These are phyloP conservation scores for Dynastes tityus DNA, from an alignment of 2,888 invertebrate genomes.

Conservation along the genomic window DNA sequence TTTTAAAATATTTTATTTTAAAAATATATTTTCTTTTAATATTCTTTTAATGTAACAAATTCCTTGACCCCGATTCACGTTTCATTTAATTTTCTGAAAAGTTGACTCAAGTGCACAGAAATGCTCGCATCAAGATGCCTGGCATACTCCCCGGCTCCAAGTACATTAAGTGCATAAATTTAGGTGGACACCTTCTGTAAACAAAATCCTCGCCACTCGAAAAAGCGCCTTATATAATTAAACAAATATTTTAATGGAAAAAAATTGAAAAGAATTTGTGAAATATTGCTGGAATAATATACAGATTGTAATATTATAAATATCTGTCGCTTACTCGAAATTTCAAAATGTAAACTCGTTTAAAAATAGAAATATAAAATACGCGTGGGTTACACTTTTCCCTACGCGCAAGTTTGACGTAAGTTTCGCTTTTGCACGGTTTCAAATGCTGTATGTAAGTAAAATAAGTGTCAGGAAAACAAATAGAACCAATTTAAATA, in stretches of 20 bases:
- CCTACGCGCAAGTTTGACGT: background rate
- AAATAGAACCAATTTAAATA: slow-evolving; percentile 20
- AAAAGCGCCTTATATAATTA: background rate
- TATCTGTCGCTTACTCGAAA: background rate
- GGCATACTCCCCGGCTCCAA: background rate
- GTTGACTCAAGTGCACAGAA: no score
- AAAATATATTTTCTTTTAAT: no score
- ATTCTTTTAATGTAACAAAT: no score
- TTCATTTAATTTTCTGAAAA: no score
- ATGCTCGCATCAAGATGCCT: background rate
- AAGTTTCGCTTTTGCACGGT: slow-evolving; percentile 1
- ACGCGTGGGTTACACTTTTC: slow-evolving; percentile 26
- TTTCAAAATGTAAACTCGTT: background rate
- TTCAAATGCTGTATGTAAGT: background rate
- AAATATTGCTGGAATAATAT: slow-evolving; percentile 9
- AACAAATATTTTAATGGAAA: slow-evolving; percentile 33
- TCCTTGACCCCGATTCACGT: no score
- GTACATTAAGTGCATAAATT: slow-evolving; percentile 17
- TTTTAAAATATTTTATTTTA: no score
- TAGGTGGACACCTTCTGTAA: slow-evolving; percentile 5
- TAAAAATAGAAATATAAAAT: background rate
- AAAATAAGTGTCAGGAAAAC: background rate
- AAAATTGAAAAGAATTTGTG: background rate
- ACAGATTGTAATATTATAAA: slow-evolving; percentile 11
- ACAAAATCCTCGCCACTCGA: background rate